A percentile compares a stretch with the other conserved stretches of the same genome.
Evolutionary conservation across 1,140 invertebrate species (phyloP).

Genomic region (Apis laboriosa): DNA sequence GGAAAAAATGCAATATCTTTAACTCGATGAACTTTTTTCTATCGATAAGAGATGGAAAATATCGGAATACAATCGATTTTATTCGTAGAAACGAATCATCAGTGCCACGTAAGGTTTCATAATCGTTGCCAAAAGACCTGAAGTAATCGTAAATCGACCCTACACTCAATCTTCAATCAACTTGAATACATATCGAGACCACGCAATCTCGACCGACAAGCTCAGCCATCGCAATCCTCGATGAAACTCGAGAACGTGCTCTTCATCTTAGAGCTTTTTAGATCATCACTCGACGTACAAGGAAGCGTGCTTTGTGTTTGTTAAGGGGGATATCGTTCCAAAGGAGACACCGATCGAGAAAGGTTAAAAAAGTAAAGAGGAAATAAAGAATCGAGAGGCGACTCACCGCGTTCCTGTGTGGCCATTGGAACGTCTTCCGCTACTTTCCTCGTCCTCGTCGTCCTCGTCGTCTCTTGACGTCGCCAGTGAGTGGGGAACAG

Average conservation of each 20-base stretch:
- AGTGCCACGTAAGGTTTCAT: background rate
- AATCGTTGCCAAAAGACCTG: background rate
- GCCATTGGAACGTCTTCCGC: constrained; percentile 73
- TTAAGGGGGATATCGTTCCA: background rate
- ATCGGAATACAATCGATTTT: background rate
- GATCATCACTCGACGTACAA: background rate
- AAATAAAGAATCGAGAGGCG: background rate
- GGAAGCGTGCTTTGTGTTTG: background rate
- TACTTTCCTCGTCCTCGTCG: constrained; percentile 79
- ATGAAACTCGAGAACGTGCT: background rate
- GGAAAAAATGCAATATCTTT: too few species aligned
- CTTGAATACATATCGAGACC: background rate
- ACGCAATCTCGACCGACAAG: background rate
- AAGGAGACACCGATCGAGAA: background rate
- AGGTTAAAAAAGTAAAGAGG: background rate
- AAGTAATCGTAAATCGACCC: background rate
- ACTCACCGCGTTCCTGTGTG: constrained; percentile 74
- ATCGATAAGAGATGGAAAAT: background rate
- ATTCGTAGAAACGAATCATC: background rate
- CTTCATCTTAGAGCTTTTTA: background rate
- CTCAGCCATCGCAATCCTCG: background rate
- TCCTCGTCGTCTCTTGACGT: constrained; percentile 79
- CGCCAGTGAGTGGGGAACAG: constrained; percentile 77
- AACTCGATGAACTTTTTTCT: background rate
- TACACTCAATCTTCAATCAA: background rate